These are phyloP conservation scores for Alethe diademata DNA, from an alignment of 2,113 vertebrate genomes.

Conservation along the genomic window DNA sequence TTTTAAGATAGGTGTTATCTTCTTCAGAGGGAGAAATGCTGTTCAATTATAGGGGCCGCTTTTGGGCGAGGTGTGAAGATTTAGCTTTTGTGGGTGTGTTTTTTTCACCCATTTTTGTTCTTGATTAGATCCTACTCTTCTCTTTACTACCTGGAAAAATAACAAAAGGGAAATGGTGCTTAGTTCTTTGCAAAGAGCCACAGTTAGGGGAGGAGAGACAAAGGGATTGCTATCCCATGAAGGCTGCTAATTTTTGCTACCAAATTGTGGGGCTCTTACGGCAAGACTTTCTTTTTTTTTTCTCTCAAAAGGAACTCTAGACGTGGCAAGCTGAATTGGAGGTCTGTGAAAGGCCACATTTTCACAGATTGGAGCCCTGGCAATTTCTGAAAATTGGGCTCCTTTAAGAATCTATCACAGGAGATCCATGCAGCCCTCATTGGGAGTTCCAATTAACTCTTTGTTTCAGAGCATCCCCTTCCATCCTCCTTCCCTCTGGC, in stretches of 20 bases:
- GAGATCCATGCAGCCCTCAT: background rate
- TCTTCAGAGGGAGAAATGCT: background rate
- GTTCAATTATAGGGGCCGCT: slow-evolving; percentile 5
- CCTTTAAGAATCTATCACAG: slow-evolving; percentile 25
- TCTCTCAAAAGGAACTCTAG: background rate
- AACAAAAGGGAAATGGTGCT: slow-evolving; percentile 29
- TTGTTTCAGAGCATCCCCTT: slow-evolving; percentile 23
- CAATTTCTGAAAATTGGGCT: slow-evolving; percentile 61
- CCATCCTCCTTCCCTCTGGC: background rate
- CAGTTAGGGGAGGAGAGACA: background rate
- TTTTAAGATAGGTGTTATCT: background rate
- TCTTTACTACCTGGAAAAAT: slow-evolving; percentile 41
- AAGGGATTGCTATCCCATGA: slow-evolving; percentile 17
- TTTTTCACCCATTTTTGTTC: background rate
- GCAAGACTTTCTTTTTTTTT: background rate
- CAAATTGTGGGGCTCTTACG: slow-evolving; percentile 6
- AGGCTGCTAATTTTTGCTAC: slow-evolving; percentile 42
- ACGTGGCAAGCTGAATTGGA: slow-evolving; percentile 35
- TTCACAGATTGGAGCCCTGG: slow-evolving; percentile 44
- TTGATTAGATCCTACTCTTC: slow-evolving; percentile 4
- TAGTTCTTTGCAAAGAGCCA: background rate
- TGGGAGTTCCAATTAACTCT: slow-evolving; percentile 20
- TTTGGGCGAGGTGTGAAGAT: slow-evolving; percentile 49
- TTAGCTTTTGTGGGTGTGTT: slow-evolving; percentile 21
- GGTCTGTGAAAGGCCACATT: slow-evolving; percentile 40